Percentiles rank a stretch among this genome's conserved stretches.
Conservation (phyloP, 2,888 invertebrate genomes). For the Rhaphigaster nebulosa region DNA sequence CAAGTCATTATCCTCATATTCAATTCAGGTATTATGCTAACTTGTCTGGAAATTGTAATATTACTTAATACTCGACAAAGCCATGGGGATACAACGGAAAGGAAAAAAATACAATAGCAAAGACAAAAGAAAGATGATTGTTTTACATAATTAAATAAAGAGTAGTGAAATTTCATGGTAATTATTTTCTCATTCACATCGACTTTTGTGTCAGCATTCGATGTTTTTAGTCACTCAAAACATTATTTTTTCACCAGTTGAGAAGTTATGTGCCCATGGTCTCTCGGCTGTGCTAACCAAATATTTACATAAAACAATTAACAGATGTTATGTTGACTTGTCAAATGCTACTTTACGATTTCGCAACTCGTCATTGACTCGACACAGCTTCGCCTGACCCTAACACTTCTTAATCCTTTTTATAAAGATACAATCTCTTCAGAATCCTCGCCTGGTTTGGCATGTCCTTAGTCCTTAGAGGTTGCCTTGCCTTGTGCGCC, state of each 20-base stretch:
- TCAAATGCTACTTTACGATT: not conserved
- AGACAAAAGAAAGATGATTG: too few species aligned
- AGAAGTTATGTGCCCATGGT: not conserved
- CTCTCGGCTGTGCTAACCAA: not conserved
- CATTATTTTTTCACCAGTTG: not conserved
- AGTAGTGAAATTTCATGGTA: too few species aligned
- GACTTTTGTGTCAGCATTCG: too few species aligned
- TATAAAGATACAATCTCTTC: not conserved
- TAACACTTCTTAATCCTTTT: not conserved
- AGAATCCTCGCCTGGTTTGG: constrained; percentile 5
- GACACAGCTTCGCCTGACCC: not conserved
- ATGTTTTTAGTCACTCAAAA: too few species aligned
- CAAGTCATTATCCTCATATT: too few species aligned
- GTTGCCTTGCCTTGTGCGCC: not conserved
- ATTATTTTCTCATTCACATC: too few species aligned
- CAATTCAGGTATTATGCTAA: too few species aligned
- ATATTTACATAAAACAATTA: not conserved
- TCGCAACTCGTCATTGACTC: constrained; percentile 1
- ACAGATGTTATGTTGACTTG: not conserved
- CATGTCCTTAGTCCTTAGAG: not conserved
- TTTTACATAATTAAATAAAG: too few species aligned
- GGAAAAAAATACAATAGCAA: too few species aligned
- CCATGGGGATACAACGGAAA: too few species aligned
- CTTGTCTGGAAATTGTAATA: too few species aligned
- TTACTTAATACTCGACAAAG: too few species aligned